phyloP scores from a whole-genome alignment of 2,113 vertebrate species.

The Seriola quinqueradiata region DNA sequence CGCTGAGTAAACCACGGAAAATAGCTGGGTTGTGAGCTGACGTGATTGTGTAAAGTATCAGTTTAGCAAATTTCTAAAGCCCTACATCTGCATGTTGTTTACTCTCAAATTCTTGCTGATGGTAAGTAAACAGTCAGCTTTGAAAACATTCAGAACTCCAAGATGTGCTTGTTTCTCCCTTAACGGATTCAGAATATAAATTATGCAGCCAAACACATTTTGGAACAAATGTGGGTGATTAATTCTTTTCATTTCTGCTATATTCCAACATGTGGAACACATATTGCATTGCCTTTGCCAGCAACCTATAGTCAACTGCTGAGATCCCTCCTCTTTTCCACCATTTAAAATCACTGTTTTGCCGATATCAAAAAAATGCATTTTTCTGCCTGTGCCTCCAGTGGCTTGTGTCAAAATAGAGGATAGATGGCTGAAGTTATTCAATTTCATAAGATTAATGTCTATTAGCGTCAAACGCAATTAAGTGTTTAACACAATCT shows the following conservation, averaged over 20 bases:
- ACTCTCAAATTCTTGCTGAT: conserved; percentile 25
- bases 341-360: conserved; percentile 23
- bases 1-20: conserved; percentile 4
- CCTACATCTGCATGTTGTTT: conserved; percentile 51
- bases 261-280: conserved; percentile 40
- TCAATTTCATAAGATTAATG: conserved; percentile 34
- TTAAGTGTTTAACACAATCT: conserved; percentile 20
- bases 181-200: conserved; percentile 59
- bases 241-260: conserved; percentile 47
- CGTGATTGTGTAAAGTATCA: conserved; percentile 23
- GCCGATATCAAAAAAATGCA: conserved; percentile 17
- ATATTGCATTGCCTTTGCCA: conserved; percentile 37
- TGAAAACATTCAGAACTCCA: conserved; percentile 22
- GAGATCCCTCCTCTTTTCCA: conserved; percentile 3
- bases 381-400: conserved; percentile 16
- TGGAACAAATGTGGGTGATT: conserved; percentile 59
- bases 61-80: conserved; percentile 36
- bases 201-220: conserved; percentile 45
- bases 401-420: conserved; percentile 29
- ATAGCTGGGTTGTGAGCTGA: conserved; percentile 6
- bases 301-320: conserved; percentile 21
- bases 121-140: conserved; percentile 49
- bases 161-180: conserved; percentile 3
- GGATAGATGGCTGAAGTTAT: conserved; percentile 24
- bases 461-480: conserved; percentile 28